A percentile compares a stretch with the other conserved stretches of the same genome.
Conservation (phyloP, 2,888 invertebrate genomes). For the Gerosis bhagava region DNA sequence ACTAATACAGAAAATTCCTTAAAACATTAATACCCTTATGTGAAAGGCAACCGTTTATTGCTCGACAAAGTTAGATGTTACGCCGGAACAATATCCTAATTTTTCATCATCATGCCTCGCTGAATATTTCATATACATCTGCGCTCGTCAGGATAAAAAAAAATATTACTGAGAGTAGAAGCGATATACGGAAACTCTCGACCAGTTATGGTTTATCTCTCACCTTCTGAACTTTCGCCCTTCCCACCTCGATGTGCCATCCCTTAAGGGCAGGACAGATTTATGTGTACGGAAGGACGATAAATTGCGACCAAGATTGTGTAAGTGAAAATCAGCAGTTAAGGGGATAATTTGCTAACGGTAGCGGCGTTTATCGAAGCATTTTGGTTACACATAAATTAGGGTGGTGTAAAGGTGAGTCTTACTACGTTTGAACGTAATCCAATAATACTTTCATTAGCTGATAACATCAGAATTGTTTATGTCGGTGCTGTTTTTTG, state of each 20-base stretch:
- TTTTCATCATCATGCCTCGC: no score
- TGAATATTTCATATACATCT: no score
- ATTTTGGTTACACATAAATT: constrained; percentile 16
- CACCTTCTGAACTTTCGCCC: constrained; percentile 10
- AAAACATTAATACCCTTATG: no score
- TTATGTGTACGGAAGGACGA: constrained; percentile 29
- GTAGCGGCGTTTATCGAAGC: constrained; percentile 15
- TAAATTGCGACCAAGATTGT: constrained; percentile 28
- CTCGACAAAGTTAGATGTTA: no score
- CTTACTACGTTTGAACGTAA: constrained; percentile 8
- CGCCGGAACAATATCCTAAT: no score
- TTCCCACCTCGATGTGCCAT: constrained; percentile 1
- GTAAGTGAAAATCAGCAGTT: constrained; percentile 26
- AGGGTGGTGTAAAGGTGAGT: constrained; percentile 13
- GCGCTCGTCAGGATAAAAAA: no score
- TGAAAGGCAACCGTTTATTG: no score
- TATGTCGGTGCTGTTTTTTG: no score
- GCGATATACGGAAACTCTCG: no score
- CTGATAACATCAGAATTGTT: no score
- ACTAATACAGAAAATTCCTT: no score
- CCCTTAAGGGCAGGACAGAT: constrained; percentile 21
- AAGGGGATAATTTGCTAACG: constrained; percentile 20
- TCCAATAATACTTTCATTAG: constrained; percentile 6
- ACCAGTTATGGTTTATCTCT: constrained; percentile 4
- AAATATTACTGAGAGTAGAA: no score